Base-by-base conservation (phyloP, 2,113 vertebrate genomes). In the Guaruba guarouba region DNA sequence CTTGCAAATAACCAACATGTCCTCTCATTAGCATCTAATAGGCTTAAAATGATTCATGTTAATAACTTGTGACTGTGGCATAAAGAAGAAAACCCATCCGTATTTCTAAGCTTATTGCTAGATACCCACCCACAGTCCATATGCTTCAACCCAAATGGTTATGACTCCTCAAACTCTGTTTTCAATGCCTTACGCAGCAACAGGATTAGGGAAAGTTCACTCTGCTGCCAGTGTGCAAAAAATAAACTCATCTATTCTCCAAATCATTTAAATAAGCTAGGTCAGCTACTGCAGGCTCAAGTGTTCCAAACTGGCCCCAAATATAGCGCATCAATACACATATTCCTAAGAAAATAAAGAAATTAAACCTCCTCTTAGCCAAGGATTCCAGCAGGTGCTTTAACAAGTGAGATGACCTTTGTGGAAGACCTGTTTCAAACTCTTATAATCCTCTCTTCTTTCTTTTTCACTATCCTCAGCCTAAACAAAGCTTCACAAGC, bases 111-210 rank as follows among this genome's bases (percentile, higher is more conserved):
- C 82, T 44, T 69, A 39, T n/a, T 89, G 86, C 84, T 79, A 49
- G 37, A 82, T 85, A 12, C 13, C 82, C 84, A 90, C 95, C 95
- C 90, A 95, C 95, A 69, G 71, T 1, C 94, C 96, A 49, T 95
- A 76, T 96, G 96, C 20, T 82, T 79, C 6, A 69, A 94, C 61
- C 84, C 70, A 82, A 90, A 13, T 61, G 80, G 33, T 69, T 93
- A 61, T 46, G 61, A 91, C 89, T 91, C 94, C 87, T 84, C 84
- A 54, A 79, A 66, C 62, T 74, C 81, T 82, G n/a, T 41, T 82
- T 83, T 66, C 67, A 62, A 27, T 41, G 66, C 55, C 49, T 84
- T 67, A 33, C 0, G 52, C 4, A 69, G 78, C 64, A 75, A 37
- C 66, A 64, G 43, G 93, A 91, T 87, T 52, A 91, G 89, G 63